A percentile compares a stretch with the other conserved stretches of the same genome.
phyloP scores from a whole-genome alignment of 92 coral and sea anemone genomes.

The Pocillopora grandis region DNA sequence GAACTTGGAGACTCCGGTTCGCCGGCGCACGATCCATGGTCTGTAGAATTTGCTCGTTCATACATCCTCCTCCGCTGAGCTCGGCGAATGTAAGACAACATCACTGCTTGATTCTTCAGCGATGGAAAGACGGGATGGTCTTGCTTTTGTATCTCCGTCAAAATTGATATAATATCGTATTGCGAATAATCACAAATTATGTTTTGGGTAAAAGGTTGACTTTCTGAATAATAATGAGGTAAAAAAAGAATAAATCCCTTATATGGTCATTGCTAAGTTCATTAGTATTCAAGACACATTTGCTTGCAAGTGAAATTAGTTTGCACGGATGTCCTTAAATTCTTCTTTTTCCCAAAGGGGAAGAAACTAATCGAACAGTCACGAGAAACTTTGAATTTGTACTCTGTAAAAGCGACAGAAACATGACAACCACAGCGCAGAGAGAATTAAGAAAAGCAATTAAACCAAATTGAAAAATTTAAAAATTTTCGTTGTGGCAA shows the following conservation, averaged over 20 bases:
- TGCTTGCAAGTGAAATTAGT: not conserved
- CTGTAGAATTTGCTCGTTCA: constrained; percentile 52
- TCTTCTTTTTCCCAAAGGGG: not conserved
- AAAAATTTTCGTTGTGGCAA: too few relatives aligned
- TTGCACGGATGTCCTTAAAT: not conserved
- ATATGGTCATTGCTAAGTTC: constrained; percentile 7
- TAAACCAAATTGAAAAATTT: too few relatives aligned
- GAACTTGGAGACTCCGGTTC: constrained; percentile 42
- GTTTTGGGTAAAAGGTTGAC: not conserved
- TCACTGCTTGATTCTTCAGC: not conserved
- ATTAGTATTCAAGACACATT: not conserved
- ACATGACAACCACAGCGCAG: too few relatives aligned
- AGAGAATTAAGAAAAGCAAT: too few relatives aligned
- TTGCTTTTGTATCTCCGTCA: not conserved
- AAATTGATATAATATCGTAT: not conserved
- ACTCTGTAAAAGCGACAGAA: too few relatives aligned
- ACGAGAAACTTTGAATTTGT: too few relatives aligned
- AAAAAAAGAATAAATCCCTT: not conserved
- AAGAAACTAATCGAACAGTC: too few relatives aligned
- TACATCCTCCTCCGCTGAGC: constrained; percentile 66
- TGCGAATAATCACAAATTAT: not conserved
- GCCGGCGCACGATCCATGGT: constrained; percentile 18
- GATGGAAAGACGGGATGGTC: not conserved
- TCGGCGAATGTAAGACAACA: constrained; percentile 65
- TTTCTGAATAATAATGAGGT: constrained; percentile 32